Percentiles rank a stretch among this genome's conserved stretches.
Conservation (phyloP, 2,113 vertebrate species). For the Etheostoma spectabile region DNA sequence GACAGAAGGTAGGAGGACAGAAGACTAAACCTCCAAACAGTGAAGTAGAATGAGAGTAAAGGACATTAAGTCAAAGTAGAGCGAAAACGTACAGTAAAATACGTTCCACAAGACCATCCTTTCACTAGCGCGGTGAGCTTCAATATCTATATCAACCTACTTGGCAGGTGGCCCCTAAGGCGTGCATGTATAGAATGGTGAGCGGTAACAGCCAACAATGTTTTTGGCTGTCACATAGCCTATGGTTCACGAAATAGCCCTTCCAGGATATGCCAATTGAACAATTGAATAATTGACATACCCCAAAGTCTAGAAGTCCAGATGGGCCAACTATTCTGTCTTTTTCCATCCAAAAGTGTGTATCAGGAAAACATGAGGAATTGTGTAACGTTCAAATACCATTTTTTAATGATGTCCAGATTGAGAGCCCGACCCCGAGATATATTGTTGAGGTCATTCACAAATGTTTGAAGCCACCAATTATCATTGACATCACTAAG, state of each 20-base stretch:
- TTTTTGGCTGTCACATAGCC: conserved; percentile 39
- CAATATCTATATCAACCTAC: background rate
- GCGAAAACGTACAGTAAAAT: background rate
- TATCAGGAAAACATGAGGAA: conserved; percentile 54
- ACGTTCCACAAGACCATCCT: background rate
- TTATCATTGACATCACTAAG: background rate
- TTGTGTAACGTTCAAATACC: conserved; percentile 35
- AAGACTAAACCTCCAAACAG: background rate
- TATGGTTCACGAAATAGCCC: background rate
- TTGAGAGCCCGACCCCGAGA: background rate
- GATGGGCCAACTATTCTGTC: conserved; percentile 33
- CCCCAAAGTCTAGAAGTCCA: conserved; percentile 20
- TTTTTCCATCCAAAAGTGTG: conserved; percentile 45
- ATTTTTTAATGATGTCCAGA: conserved; percentile 55
- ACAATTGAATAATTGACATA: conserved; percentile 52
- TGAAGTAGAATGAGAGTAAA: background rate
- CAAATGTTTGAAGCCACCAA: conserved; percentile 6
- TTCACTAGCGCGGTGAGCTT: background rate
- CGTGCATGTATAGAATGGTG: conserved; percentile 40
- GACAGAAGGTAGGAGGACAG: conserved; percentile 5
- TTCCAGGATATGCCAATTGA: conserved; percentile 24
- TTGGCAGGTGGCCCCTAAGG: conserved; percentile 23
- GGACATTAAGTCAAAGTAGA: background rate
- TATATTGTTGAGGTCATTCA: conserved; percentile 41
- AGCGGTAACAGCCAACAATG: conserved; percentile 17